Evolutionary conservation across 2,888 invertebrate species (phyloP).

Genomic region (Apamea monoglypha): DNA sequence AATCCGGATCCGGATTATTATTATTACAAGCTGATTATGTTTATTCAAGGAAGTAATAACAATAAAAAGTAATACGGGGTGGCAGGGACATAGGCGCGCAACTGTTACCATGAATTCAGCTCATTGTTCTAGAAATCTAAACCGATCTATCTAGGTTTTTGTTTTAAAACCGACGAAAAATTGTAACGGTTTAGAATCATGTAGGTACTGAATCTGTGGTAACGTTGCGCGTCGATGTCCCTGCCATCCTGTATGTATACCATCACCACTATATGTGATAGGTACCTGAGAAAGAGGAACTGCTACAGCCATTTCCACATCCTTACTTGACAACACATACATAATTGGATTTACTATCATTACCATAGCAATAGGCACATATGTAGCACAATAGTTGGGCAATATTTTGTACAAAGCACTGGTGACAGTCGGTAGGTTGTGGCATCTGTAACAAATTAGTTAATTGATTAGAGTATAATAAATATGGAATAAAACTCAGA

Average conservation of each 20-base stretch:
- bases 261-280: neutral
- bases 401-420: constrained; percentile 90
- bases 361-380: constrained; percentile 93
- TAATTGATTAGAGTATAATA: neutral
- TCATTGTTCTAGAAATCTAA: neutral
- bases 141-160: no score
- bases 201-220: no score
- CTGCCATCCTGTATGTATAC: neutral
- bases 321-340: constrained; percentile 92
- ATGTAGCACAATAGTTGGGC: constrained; percentile 95
- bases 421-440: constrained; percentile 91
- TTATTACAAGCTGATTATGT: neutral
- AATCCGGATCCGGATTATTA: no score
- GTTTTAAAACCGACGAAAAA: no score
- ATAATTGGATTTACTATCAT: constrained; percentile 95
- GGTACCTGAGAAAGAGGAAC: constrained; percentile 87
- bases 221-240: no score
- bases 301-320: constrained; percentile 91
- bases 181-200: no score
- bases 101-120: neutral
- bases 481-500: neutral
- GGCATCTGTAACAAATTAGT: constrained; percentile 91
- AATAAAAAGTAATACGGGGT: neutral
- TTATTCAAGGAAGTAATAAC: neutral
- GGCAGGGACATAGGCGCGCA: neutral